Evolutionary conservation across 2,797 vertebrate species (phyloP).

Genomic region (Hybognathus amarus): DNA sequence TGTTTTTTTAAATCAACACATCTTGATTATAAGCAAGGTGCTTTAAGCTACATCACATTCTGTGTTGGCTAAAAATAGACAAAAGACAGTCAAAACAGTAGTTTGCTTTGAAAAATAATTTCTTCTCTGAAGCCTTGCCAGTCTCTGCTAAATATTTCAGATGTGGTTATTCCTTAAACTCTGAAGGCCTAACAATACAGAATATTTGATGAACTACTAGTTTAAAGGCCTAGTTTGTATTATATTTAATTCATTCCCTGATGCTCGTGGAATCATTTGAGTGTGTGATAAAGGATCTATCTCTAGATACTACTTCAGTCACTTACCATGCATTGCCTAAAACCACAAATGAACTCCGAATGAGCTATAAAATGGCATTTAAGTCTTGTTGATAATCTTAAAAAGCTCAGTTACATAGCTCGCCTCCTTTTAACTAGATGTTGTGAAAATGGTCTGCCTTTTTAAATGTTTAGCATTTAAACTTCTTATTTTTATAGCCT

Average conservation of each 20-base stretch:
- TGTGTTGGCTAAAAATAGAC: background rate
- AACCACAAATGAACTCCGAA: slow-evolving; percentile 23
- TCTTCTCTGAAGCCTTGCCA: background rate
- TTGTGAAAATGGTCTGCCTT: background rate
- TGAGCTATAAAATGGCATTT: slow-evolving; percentile 17
- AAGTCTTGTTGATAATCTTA: slow-evolving; percentile 12
- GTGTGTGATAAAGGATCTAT: background rate
- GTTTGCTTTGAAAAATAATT: background rate
- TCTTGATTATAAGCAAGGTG: background rate
- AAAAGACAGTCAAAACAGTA: background rate
- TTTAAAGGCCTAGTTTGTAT: slow-evolving; percentile 44
- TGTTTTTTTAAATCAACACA: background rate
- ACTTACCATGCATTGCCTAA: slow-evolving; percentile 21
- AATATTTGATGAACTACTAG: slow-evolving; percentile 29
- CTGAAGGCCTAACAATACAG: background rate
- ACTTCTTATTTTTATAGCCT: background rate
- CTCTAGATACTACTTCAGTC: slow-evolving; percentile 14
- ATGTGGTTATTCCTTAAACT: slow-evolving; percentile 30
- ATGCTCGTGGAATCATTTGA: background rate
- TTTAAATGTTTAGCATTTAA: background rate
- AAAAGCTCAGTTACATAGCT: slow-evolving; percentile 6
- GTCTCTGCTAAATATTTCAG: slow-evolving; percentile 23
- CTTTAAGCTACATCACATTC: background rate
- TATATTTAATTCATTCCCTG: slow-evolving; percentile 14
- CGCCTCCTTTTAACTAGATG: background rate